Evolutionary conservation across 2,797 vertebrate species (phyloP).

Genomic region (Falco columbarius): DNA sequence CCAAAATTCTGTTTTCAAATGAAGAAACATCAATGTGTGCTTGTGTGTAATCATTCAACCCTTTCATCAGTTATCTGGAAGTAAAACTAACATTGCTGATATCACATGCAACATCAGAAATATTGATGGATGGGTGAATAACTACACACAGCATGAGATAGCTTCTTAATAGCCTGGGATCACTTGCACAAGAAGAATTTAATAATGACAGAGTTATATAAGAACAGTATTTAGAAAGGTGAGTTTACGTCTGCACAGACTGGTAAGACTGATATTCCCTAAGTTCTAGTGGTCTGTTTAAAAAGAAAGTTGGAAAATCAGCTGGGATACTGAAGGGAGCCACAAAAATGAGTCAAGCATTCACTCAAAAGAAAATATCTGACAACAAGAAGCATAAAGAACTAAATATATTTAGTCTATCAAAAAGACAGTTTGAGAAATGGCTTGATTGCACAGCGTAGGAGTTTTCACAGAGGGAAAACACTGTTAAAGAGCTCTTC

Average conservation of each 20-base stretch:
- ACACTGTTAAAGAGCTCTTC: conserved; percentile 5
- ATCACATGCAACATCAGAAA: neutral
- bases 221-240: neutral
- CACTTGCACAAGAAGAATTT: neutral
- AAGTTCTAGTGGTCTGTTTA: neutral
- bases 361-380: conserved; percentile 18
- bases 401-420: conserved; percentile 11
- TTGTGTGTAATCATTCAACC: neutral
- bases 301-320: conserved; percentile 3
- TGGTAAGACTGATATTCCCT: neutral
- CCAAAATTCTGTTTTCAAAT: neutral
- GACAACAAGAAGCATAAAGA: conserved; percentile 13
- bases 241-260: neutral
- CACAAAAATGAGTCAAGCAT: neutral
- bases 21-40: neutral
- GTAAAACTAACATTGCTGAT: neutral
- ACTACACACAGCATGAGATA: neutral
- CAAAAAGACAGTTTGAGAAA: conserved; percentile 45
- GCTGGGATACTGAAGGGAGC: neutral
- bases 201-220: neutral
- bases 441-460: conserved; percentile 14
- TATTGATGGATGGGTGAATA: neutral
- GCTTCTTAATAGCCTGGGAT: neutral
- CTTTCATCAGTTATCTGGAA: neutral
- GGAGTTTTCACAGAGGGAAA: conserved; percentile 24